Conservation (phyloP, 2,113 vertebrate genomes). For the Trogon melanurus region DNA sequence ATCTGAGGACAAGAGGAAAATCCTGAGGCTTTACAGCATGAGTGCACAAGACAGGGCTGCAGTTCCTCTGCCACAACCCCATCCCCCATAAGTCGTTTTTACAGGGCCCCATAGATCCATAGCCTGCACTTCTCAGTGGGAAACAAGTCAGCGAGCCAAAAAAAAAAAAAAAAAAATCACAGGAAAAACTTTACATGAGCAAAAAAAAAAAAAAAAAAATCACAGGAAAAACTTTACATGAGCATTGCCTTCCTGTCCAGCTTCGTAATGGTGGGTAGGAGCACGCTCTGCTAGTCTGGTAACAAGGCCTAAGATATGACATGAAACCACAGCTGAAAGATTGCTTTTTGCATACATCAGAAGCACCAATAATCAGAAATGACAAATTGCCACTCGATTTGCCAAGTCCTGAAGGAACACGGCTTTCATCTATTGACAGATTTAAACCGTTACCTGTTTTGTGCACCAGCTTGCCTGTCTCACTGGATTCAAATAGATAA, state of each 20-base stretch:
- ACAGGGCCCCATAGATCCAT: too few species aligned
- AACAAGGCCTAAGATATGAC: not conserved
- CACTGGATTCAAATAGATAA: not conserved
- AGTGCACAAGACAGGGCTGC: not conserved
- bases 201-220: not conserved
- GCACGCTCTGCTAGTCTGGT: rapidly evolving
- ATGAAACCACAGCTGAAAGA: not conserved
- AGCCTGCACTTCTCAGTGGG: not conserved
- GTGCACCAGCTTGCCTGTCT: not conserved
- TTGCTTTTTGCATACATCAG: rapidly evolving
- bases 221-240: rapidly evolving
- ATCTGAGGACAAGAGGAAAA: not conserved
- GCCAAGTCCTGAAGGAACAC: not conserved
- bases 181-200: rapidly evolving
- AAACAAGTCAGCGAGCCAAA: not conserved
- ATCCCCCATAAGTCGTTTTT: not conserved
- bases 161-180: not conserved
- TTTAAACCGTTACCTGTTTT: not conserved
- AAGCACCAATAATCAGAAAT: not conserved
- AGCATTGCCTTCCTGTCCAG: not conserved
- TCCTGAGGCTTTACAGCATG: not conserved
- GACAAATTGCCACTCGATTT: not conserved
- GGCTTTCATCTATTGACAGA: not conserved
- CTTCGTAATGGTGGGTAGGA: rapidly evolving
- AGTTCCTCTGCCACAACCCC: not conserved